Conservation (phyloP, 2,888 invertebrate species). For the Nymphalis polychloros region DNA sequence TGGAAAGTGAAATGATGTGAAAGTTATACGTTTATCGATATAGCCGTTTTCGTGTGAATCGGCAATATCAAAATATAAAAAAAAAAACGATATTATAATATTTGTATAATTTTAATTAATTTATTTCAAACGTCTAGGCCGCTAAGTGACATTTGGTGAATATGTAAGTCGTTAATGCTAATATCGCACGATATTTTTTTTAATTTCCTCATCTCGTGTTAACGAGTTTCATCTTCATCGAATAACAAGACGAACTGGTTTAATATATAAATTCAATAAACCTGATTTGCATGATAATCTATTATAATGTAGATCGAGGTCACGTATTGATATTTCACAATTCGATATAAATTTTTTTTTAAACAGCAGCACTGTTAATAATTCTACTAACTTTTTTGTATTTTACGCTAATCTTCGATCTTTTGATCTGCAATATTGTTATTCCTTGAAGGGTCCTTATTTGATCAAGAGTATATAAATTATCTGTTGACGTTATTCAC, state of each 20-base stretch:
- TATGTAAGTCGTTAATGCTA: not conserved
- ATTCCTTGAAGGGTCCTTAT: too few species aligned
- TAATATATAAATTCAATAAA: constrained; percentile 1
- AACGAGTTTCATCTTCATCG: constrained; percentile 1
- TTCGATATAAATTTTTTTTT: constrained; percentile 6
- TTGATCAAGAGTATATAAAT: too few species aligned
- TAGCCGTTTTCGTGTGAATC: not conserved
- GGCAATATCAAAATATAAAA: not conserved
- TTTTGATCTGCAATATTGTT: too few species aligned
- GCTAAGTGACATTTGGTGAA: not conserved
- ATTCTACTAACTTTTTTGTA: not conserved
- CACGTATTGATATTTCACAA: constrained; percentile 18
- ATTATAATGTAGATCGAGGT: constrained; percentile 24
- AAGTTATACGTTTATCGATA: too few species aligned
- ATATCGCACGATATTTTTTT: not conserved
- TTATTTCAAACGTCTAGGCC: not conserved
- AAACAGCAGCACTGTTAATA: not conserved
- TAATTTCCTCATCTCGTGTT: not conserved
- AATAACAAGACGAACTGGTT: constrained; percentile 5
- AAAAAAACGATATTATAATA: not conserved
- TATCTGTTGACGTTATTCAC: too few species aligned
- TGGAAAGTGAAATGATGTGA: too few species aligned
- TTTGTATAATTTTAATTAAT: not conserved
- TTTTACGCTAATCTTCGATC: too few species aligned
- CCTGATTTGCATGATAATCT: constrained; percentile 1